These are phyloP conservation scores for Galeopterus variegatus DNA, from an alignment of 2,113 vertebrate genomes.

Conservation along the genomic window DNA sequence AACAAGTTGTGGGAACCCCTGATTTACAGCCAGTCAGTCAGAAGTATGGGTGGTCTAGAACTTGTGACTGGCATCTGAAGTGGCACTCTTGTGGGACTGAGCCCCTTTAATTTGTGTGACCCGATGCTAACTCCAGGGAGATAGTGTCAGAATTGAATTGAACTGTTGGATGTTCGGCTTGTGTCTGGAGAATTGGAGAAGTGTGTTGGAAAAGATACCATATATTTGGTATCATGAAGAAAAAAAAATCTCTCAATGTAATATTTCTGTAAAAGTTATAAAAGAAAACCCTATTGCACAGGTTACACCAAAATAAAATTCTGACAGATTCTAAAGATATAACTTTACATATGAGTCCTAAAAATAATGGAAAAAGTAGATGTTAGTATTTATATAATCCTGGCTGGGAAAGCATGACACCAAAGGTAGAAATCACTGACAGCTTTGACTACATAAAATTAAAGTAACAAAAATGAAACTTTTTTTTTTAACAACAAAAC, in stretches of 20 bases:
- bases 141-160: neutral
- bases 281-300: neutral
- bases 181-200: neutral
- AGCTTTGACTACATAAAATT: constrained; percentile 14
- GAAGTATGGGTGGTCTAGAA: neutral
- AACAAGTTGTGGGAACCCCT: neutral
- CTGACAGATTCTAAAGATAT: constrained; percentile 39
- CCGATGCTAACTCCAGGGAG: neutral
- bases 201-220: neutral
- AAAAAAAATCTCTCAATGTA: neutral
- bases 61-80: neutral
- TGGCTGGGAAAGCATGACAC: neutral
- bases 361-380: constrained; percentile 2
- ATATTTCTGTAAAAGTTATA: constrained; percentile 17
- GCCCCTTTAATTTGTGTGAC: neutral
- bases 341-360: constrained; percentile 34
- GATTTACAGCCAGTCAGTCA: neutral
- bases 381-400: constrained; percentile 33
- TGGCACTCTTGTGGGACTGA: neutral
- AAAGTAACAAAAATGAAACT: neutral
- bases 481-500: constrained; percentile 26
- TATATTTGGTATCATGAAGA: neutral
- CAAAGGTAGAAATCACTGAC: constrained; percentile 46
- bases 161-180: neutral
- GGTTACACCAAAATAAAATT: constrained; percentile 46